Evolutionary conservation across 2,888 invertebrate species (phyloP).

Genomic region (Tineola bisselliella): DNA sequence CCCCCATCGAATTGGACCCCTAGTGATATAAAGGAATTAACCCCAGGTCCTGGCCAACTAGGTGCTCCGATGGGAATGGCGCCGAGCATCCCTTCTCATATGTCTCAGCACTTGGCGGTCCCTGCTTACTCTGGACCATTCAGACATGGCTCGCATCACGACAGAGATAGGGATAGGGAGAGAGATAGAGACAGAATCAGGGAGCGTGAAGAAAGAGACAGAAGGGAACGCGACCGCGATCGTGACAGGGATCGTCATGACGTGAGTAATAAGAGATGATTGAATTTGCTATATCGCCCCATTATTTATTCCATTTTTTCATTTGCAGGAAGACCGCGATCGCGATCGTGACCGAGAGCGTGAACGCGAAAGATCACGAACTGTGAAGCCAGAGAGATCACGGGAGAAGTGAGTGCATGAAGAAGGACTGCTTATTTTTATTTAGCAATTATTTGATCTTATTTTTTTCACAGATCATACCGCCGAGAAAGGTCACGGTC

Average conservation of each 20-base stretch:
- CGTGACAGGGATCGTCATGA: conserved; percentile 37
- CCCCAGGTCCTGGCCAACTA: conserved; percentile 64
- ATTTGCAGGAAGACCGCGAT: conserved; percentile 42
- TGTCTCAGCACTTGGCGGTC: conserved; percentile 28
- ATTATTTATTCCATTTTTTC: neutral
- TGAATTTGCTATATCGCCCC: neutral
- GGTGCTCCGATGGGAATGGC: conserved; percentile 34
- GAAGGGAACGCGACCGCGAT: conserved; percentile 31
- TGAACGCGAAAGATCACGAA: conserved; percentile 62
- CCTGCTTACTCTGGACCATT: conserved; percentile 25
- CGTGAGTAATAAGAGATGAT: conserved; percentile 20
- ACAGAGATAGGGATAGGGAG: conserved; percentile 34
- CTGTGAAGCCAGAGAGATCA: conserved; percentile 69
- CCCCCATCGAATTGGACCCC: conserved; percentile 71
- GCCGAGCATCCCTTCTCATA: conserved; percentile 34
- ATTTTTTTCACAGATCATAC: conserved; percentile 59
- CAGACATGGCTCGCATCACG: conserved; percentile 28
- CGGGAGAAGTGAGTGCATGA: conserved; percentile 67
- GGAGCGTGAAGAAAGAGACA: conserved; percentile 33
- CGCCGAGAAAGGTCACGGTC: conserved; percentile 75
- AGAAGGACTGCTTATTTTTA: neutral
- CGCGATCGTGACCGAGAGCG: conserved; percentile 48
- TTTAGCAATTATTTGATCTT: neutral
- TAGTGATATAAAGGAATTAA: conserved; percentile 74
- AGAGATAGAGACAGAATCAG: conserved; percentile 49